Evolutionary conservation across 1,140 invertebrate species (phyloP), one percentile per base, ranked within the genome.

Genomic region (Pollicipes pollicipes): DNA sequence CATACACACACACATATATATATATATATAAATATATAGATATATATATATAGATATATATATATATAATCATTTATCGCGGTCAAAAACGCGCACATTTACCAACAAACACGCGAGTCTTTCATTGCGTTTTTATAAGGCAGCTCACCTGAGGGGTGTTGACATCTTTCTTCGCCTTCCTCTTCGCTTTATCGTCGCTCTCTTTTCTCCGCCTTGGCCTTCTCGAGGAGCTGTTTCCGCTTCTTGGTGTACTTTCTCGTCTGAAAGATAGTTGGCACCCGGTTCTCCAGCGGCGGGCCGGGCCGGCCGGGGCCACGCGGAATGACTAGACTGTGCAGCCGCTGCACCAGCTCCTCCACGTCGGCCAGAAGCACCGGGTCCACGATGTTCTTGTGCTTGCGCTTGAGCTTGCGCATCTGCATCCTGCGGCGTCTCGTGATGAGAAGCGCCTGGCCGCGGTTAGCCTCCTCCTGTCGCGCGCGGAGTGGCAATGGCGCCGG

Each of bases 301-400:
- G 45, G 8, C 45, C 45, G 45, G 45, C 45, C 45, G 6, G 45
- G 10, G 21, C 45, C 45, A 21, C 45, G 45, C 45, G 45, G 6
- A 10, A 58, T 58, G 2, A 10, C 45, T 24, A 58, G 17, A 58
- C 45, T 24, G 45, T 10, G 13, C 6, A 58, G 17, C 45, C 17
- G 6, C 45, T 21, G 45, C 2, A 58, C 85, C 0, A 95, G 78
- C 74, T 86, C 87, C 70, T 94, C 90, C 72, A 95, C 83, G 76
- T 94, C 89, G 68, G 87, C 84, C 68, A 86, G 82, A 71, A 94
- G 88, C 75, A 88, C 88, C 17, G 90, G 90, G 82, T 95, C 90
- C 27, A 88, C 82, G 28, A 83, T 81, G 68, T 84, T 84, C 71
- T 79, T 81, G 68, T 81, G 80, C 70, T 82, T 82, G 64, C 77